Evolutionary conservation across 2,888 invertebrate species (phyloP), one percentile per base, ranked within the genome.

Genomic region (Xanthia icteritia): DNA sequence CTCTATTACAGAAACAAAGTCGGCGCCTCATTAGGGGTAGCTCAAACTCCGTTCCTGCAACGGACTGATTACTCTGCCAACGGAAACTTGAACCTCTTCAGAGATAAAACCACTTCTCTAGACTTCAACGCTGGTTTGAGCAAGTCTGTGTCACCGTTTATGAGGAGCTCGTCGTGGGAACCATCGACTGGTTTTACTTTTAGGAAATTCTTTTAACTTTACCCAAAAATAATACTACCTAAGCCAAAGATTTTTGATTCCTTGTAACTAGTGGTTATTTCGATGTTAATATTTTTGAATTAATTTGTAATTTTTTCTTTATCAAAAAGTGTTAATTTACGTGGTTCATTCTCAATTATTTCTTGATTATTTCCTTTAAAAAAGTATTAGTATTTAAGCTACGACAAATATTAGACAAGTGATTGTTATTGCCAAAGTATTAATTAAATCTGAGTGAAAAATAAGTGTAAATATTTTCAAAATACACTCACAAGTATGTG

Each of bases 41-140:
- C 91, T 0, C 92, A 88, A 51, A 92, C 93, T 0, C 91, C 91
- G 6, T 73, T 91, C 9, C 75, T 92, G 39, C 83, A 92, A 68
- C 85, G 90, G 58, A 93, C 92, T 0, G 93, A 93, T 77, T 91
- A 91, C 83, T 92, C 92, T 1, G 91, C 91, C 0, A 88, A 60
- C 27, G 92, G 92, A 1, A 93, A 92, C 60, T 75, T 93, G 65
- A 93, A 93, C 83, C 73, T 93, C 45, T 92, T 91, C 84, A 89
- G 84, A 3, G 74, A 70, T 9, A 88, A 82, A 0, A 69, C 81
- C 54, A 84, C 86, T 0, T 92, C 93, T 2, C 69, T 93, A n/a
- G 93, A 93, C 86, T 90, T 93, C 61, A 92, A 88, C 74, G 93
- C 93, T 45, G 93, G 92, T 2, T 68, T 89, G 31, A 87, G 89